phyloP scores from a whole-genome alignment of 1,140 invertebrate species.

The Brachionus sp. region DNA sequence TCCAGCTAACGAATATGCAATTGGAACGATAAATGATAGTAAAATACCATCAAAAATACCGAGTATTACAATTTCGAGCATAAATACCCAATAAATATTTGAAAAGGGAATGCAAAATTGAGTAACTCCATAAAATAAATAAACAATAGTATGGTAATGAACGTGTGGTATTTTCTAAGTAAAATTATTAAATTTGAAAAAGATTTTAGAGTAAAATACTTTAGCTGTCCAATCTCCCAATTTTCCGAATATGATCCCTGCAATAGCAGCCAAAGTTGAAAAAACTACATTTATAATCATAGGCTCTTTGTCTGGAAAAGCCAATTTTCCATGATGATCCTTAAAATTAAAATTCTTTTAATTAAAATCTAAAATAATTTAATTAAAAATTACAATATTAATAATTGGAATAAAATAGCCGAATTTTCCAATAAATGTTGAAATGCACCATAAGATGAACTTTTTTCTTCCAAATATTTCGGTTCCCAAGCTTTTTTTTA shows the following conservation, averaged over 20 bases:
- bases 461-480: slow-evolving; percentile 25
- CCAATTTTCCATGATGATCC: slow-evolving; percentile 10
- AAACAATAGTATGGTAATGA: slow-evolving; percentile 37
- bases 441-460: slow-evolving; percentile 16
- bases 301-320: slow-evolving; percentile 20
- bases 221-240: slow-evolving; percentile 17
- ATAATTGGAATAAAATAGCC: slow-evolving; percentile 37
- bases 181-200: background rate
- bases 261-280: background rate
- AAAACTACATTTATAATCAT: slow-evolving; percentile 7
- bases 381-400: slow-evolving; percentile 7
- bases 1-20: background rate
- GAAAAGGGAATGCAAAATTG: slow-evolving; percentile 21
- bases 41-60: slow-evolving; percentile 25
- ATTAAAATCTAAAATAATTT: background rate
- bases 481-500: background rate
- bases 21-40: slow-evolving; percentile 30
- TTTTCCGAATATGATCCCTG: background rate
- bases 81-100: background rate
- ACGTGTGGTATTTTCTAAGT: background rate
- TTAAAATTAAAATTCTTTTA: background rate
- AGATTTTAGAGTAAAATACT: background rate
- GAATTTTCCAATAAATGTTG: background rate
- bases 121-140: background rate
- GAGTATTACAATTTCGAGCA: background rate